Conservation (phyloP, 2,888 invertebrate species). For the Diachrysia chrysitis region DNA sequence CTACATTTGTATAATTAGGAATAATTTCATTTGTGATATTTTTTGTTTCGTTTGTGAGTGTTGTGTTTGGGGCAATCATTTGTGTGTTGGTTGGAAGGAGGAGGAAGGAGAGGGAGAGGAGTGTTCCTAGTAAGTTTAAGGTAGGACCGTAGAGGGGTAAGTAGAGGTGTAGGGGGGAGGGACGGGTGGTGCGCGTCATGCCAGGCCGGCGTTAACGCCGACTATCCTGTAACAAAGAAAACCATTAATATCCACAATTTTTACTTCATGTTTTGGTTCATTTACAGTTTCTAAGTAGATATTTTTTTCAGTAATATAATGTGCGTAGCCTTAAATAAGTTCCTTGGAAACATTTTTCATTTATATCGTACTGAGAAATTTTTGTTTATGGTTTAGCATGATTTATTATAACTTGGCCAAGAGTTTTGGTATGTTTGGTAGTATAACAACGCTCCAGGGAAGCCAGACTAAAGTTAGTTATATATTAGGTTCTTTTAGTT, state of each 20-base stretch:
- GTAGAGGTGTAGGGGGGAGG: slow-evolving; percentile 73
- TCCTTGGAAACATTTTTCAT: background rate
- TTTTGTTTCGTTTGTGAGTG: slow-evolving; percentile 46
- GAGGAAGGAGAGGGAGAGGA: slow-evolving; percentile 70
- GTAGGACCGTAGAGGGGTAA: slow-evolving; percentile 78
- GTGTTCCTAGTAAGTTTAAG: slow-evolving; percentile 70
- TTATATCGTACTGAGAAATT: background rate
- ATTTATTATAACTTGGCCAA: background rate
- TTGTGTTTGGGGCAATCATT: slow-evolving; percentile 66
- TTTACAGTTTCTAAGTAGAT: background rate
- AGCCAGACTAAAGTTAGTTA: background rate
- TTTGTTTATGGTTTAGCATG: background rate
- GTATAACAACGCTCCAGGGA: slow-evolving; percentile 2
- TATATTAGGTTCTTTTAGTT: background rate
- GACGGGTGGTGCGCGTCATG: slow-evolving; percentile 81
- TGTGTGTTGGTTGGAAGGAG: slow-evolving; percentile 71
- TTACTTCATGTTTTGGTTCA: background rate
- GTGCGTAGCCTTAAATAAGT: background rate
- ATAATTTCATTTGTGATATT: slow-evolving; percentile 35
- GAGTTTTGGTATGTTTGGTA: background rate
- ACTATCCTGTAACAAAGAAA: slow-evolving; percentile 69
- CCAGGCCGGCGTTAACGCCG: slow-evolving; percentile 80
- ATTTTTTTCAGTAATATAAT: background rate
- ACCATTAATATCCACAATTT: background rate
- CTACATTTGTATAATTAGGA: slow-evolving; percentile 38